Conservation (phyloP, 2,113 vertebrate genomes). For the Istiophorus platypterus region DNA sequence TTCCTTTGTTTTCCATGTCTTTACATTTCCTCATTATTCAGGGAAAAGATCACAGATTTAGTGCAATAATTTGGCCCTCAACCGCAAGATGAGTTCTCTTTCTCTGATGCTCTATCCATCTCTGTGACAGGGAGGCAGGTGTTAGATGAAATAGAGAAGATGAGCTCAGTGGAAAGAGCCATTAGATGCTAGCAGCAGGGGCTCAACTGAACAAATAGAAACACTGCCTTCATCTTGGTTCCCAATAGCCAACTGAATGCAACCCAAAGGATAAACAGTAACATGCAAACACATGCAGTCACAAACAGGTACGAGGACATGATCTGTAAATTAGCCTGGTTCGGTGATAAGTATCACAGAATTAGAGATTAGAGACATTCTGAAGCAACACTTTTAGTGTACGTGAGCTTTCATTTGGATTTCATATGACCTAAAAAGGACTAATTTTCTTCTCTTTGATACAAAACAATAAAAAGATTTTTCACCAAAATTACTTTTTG, state of each 20-base stretch:
- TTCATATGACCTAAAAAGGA: not conserved
- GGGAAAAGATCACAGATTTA: slow-evolving; percentile 9
- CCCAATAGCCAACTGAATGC: slow-evolving; percentile 34
- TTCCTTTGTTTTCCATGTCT: not conserved
- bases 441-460: not conserved
- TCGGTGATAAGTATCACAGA: not conserved
- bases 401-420: not conserved
- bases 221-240: slow-evolving; percentile 54
- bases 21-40: not conserved
- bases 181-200: slow-evolving; percentile 72
- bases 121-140: slow-evolving; percentile 73
- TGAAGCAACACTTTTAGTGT: not conserved
- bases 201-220: slow-evolving; percentile 72
- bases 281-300: slow-evolving; percentile 24
- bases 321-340: not conserved
- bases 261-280: slow-evolving; percentile 43
- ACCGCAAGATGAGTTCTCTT: slow-evolving; percentile 2
- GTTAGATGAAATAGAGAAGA: slow-evolving; percentile 67
- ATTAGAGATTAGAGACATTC: not conserved
- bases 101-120: slow-evolving; percentile 30
- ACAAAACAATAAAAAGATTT: not conserved
- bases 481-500: not conserved
- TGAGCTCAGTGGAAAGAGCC: slow-evolving; percentile 65
- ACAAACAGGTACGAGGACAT: slow-evolving; percentile 3
- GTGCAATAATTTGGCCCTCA: slow-evolving; percentile 24